A percentile compares a stretch with the other conserved stretches of the same genome.
Conservation (phyloP, 2,797 vertebrate genomes). For the Enteromius mattozi region DNA sequence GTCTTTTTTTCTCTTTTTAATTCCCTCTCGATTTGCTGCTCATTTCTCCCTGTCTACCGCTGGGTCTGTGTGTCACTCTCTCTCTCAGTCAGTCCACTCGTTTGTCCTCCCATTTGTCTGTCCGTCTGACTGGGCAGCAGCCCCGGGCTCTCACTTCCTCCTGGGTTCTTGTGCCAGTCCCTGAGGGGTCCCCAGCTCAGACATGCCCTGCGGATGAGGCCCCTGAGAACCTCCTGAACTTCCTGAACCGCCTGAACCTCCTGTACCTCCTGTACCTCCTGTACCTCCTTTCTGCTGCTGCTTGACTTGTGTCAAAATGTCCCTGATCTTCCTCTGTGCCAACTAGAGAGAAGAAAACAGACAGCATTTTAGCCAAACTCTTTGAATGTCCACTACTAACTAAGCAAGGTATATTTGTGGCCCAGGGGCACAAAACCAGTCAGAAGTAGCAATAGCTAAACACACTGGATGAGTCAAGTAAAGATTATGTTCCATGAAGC, state of each 20-base stretch:
- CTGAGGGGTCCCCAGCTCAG: constrained; percentile 74
- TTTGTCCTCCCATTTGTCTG: constrained; percentile 70
- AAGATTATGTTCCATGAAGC: no score
- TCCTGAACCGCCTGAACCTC: constrained; percentile 60
- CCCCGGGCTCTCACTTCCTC: constrained; percentile 74
- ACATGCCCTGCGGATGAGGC: constrained; percentile 74
- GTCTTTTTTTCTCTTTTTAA: constrained; percentile 37
- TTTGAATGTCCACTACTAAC: background rate
- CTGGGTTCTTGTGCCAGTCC: constrained; percentile 74
- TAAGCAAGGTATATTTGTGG: no score
- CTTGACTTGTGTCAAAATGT: constrained; percentile 94
- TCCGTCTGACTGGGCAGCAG: constrained; percentile 65
- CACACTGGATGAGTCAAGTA: no score
- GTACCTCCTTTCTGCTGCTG: constrained; percentile 90
- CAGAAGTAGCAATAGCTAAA: no score
- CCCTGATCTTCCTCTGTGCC: constrained; percentile 95
- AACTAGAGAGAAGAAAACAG: constrained; percentile 67
- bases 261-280: constrained; percentile 55
- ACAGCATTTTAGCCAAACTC: background rate
- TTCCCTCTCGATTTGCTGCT: constrained; percentile 61
- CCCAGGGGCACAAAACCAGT: no score
- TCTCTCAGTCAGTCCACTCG: constrained; percentile 68
- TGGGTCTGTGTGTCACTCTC: constrained; percentile 78
- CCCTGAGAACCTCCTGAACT: constrained; percentile 67
- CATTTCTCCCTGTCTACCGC: constrained; percentile 73